A percentile compares a stretch with the other conserved stretches of the same genome.
These are phyloP conservation scores for Trissolcus japonicus DNA, from an alignment of 2,888 invertebrate species.

Conservation along the genomic window DNA sequence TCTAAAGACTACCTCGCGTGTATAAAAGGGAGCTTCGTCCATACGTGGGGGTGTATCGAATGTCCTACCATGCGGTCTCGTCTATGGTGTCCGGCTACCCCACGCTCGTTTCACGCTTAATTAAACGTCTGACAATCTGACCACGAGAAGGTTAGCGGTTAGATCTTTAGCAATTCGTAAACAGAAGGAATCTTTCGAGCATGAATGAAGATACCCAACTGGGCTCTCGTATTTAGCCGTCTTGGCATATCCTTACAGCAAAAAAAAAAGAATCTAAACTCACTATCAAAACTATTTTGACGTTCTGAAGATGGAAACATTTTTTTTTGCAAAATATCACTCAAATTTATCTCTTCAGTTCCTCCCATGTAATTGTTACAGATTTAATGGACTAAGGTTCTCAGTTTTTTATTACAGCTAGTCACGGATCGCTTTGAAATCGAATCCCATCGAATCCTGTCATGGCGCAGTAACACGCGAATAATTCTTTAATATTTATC, in stretches of 20 bases:
- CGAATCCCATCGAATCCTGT: no score
- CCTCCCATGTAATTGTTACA: no score
- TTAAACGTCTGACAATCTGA: slow-evolving; percentile 75
- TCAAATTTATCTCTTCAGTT: no score
- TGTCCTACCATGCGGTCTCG: slow-evolving; percentile 73
- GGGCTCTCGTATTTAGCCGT: slow-evolving; percentile 24
- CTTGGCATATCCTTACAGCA: slow-evolving; percentile 3
- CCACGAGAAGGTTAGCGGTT: slow-evolving; percentile 73
- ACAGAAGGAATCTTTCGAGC: slow-evolving; percentile 71
- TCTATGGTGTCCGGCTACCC: slow-evolving; percentile 73
- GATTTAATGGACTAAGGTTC: no score
- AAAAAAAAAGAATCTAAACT: no score
- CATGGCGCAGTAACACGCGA: no score
- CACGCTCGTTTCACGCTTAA: slow-evolving; percentile 76
- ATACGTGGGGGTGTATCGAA: slow-evolving; percentile 73
- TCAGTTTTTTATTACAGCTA: no score
- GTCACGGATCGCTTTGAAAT: no score
- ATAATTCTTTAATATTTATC: no score
- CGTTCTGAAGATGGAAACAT: neutral
- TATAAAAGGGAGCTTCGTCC: slow-evolving; percentile 49
- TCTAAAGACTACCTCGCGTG: slow-evolving; percentile 55
- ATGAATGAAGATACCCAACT: slow-evolving; percentile 67
- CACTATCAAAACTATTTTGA: no score
- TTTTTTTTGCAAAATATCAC: no score
- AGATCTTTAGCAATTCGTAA: slow-evolving; percentile 67